Conservation (phyloP, 2,888 invertebrate species). For the Polyommatus icarus region DNA sequence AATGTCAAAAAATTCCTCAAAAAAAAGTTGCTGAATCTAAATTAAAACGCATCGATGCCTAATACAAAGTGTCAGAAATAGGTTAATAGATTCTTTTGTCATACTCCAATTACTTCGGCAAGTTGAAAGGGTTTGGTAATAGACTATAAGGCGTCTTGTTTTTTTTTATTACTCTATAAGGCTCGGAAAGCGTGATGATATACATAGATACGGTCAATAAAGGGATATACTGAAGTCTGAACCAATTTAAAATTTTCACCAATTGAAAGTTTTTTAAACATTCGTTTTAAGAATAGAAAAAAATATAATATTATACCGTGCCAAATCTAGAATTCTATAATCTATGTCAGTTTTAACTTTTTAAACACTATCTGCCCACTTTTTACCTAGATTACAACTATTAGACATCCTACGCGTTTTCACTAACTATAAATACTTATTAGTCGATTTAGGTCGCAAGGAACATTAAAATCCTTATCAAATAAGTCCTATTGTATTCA, state of each 20-base stretch:
- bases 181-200: neutral
- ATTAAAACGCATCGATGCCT: neutral
- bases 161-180: neutral
- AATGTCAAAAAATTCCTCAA: neutral
- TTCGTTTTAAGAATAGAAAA: no score
- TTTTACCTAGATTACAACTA: neutral
- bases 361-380: neutral
- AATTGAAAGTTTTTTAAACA: no score
- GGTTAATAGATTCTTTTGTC: conserved; percentile 39
- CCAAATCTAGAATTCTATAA: neutral
- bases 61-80: conserved; percentile 33
- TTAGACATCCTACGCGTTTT: neutral
- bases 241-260: no score
- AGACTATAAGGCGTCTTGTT: neutral
- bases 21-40: neutral
- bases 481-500: neutral
- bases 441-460: neutral
- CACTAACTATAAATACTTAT: neutral
- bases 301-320: neutral
- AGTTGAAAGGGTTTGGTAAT: conserved; percentile 19
- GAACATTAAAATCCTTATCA: conserved; percentile 12
- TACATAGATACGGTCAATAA: neutral
- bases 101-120: conserved; percentile 38
- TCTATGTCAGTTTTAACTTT: neutral
- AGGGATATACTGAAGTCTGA: neutral